Conservation (phyloP, 1,140 invertebrate genomes). For the Calosoma granatense region DNA sequence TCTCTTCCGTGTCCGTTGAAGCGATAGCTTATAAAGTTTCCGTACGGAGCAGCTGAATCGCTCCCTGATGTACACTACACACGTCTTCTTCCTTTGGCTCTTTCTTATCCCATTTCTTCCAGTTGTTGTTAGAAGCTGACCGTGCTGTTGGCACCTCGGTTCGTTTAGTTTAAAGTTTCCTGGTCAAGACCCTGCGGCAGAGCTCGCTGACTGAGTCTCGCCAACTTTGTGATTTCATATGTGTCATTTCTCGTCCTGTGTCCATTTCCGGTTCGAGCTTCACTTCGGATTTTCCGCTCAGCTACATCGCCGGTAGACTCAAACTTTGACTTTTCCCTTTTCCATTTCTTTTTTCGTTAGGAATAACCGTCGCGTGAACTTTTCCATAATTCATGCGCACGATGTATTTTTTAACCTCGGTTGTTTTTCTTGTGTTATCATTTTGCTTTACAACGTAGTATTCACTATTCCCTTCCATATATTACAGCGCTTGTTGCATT, state of each 20-base stretch:
- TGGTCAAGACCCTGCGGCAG: not conserved
- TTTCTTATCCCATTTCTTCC: not conserved
- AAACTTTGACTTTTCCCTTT: not conserved
- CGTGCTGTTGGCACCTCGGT: not conserved
- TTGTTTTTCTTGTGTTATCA: not conserved
- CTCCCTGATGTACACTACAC: not conserved
- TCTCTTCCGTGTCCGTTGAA: not conserved
- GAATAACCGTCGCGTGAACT: not conserved
- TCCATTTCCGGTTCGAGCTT: slow-evolving; percentile 1
- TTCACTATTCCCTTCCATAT: no score
- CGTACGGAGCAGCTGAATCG: not conserved
- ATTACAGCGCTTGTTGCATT: no score
- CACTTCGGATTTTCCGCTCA: not conserved
- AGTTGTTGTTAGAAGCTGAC: not conserved
- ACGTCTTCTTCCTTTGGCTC: not conserved
- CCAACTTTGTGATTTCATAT: slow-evolving; percentile 1
- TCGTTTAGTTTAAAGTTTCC: not conserved
- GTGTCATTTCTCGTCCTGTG: not conserved
- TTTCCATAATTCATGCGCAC: not conserved
- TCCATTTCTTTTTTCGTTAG: not conserved
- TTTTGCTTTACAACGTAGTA: no score
- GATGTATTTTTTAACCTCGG: not conserved
- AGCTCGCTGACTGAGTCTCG: not conserved
- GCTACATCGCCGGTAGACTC: not conserved
- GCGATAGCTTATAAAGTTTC: not conserved